Evolutionary conservation across 2,797 vertebrate genomes (phyloP).

Genomic region (Cuculus canorus): DNA sequence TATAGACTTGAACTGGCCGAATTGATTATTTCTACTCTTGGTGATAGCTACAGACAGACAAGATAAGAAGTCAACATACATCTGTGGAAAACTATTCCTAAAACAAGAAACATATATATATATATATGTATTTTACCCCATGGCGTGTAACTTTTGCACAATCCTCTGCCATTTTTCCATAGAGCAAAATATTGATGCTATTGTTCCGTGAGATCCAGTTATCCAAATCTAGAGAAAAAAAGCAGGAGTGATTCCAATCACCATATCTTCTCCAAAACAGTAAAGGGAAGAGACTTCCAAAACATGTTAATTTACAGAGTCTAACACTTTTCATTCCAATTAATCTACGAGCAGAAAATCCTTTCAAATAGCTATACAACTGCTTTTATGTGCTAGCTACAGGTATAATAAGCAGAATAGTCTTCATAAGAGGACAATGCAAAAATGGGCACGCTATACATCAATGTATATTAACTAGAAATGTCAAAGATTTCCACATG

Average conservation of each 20-base stretch:
- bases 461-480: background rate
- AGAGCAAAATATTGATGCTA: slow-evolving; percentile 68
- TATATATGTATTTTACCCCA: slow-evolving; percentile 60
- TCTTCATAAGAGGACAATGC: background rate
- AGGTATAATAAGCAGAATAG: background rate
- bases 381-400: background rate
- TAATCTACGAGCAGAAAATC: background rate
- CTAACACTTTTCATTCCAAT: background rate
- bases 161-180: slow-evolving; percentile 74
- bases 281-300: background rate
- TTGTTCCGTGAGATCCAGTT: background rate
- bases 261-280: background rate
- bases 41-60: background rate
- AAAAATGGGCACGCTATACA: background rate
- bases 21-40: background rate
- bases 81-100: background rate
- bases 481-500: background rate
- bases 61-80: background rate
- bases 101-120: background rate
- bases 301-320: background rate
- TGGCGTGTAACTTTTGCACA: slow-evolving; percentile 55
- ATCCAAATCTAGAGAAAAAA: slow-evolving; percentile 53
- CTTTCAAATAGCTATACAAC: background rate
- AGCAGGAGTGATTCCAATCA: background rate
- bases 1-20: background rate